These are phyloP conservation scores for Drosophila ambigua DNA, from an alignment of 1,140 invertebrate genomes.

Conservation along the genomic window DNA sequence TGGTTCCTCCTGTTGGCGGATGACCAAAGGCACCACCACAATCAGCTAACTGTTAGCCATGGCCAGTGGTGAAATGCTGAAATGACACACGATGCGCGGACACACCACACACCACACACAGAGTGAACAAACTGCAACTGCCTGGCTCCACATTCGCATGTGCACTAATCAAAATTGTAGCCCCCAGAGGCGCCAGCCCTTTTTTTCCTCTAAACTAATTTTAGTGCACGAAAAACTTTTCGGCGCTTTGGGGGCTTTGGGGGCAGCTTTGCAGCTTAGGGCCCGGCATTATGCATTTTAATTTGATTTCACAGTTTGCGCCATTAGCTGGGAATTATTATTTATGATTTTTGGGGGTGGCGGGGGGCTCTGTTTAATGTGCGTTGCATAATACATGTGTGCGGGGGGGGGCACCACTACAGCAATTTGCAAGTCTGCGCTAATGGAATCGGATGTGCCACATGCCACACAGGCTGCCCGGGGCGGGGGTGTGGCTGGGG, in stretches of 20 bases:
- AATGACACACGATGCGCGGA: neutral
- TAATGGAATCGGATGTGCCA: slow-evolving; percentile 46
- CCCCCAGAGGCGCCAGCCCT: slow-evolving; percentile 9
- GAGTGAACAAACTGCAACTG: neutral
- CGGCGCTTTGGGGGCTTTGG: neutral
- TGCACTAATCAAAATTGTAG: slow-evolving; percentile 27
- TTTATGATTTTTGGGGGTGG: slow-evolving; percentile 53
- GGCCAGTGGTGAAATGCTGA: slow-evolving; percentile 12
- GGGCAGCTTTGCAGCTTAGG: neutral
- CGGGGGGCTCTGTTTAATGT: slow-evolving; percentile 21
- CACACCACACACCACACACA: neutral
- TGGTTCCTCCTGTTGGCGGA: slow-evolving; percentile 2
- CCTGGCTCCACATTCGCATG: neutral
- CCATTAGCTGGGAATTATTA: slow-evolving; percentile 59
- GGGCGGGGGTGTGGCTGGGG: neutral
- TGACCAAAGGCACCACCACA: slow-evolving; percentile 41
- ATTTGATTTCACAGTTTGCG: slow-evolving; percentile 57
- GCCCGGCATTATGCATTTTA: slow-evolving; percentile 55
- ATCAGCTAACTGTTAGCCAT: slow-evolving; percentile 58
- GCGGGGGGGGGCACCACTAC: neutral
- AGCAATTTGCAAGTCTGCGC: slow-evolving; percentile 42
- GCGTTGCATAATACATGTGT: slow-evolving; percentile 54
- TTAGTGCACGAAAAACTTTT: slow-evolving; percentile 2
- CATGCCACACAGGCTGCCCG: slow-evolving; percentile 8
- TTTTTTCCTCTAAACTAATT: slow-evolving; percentile 39